Evolutionary conservation across 2,113 vertebrate species (phyloP), one percentile per base, ranked within the genome.

Genomic region (Tor tambroides): DNA sequence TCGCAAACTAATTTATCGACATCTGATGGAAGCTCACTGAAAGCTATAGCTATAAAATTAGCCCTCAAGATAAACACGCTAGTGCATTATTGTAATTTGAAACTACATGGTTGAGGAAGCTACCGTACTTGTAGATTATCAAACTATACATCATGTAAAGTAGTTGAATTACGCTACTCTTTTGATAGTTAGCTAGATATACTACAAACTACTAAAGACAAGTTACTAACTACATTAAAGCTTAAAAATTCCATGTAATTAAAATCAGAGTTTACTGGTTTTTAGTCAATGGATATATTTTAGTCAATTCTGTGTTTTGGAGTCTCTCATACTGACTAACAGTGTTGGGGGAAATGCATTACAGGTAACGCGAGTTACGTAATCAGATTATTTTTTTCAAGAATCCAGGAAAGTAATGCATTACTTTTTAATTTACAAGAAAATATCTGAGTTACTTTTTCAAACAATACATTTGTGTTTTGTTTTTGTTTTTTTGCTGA

Each of bases 1-100:
- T 69, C 6, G 32, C 63, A 87, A 80, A 86, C 43, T 28, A 49
- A 32, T 84, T 63, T 51, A 51, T 71, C 30, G 5, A 19, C 61
- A 75, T 65, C 21, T 41, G 65, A 84, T 46, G 28, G 41, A 80
- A 75, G 65, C 76, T 67, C 9, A 46, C 49, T 76, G 32, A 41
- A 80, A 35, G 26, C 23, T 59, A 71, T 38, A 83, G 17, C 17
- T 41, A 56, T 80, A 23, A 59, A 32, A 80, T 63, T 17, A 56
- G 23, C 41, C 67, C n/a, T 15, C 15, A 28, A 43, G 38, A 83
- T 41, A 67, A 74, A 17, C 43, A 5, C 7, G 51, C 3, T 21
- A 19, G 46, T 78, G 46, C 75, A 30, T 28, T 78, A 30, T 19
- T 30, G 26, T 78, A 28, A 30, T 9, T 54, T 77, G 26, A 19